Base-by-base conservation (phyloP, 1,140 invertebrate species). In the Halyomorpha halys region DNA sequence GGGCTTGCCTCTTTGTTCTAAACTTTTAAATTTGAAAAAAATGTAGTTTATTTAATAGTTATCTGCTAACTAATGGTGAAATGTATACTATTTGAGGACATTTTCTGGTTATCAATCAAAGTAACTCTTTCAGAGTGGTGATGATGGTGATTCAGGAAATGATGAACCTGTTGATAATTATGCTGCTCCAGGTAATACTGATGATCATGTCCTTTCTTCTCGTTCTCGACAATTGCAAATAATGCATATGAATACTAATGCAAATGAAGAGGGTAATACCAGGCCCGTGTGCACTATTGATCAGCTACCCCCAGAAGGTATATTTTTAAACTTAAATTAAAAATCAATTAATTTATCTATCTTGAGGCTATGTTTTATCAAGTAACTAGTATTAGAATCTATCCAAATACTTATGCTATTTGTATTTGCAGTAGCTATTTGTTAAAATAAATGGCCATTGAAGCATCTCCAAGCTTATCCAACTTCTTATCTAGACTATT, bases 81-180 rank as follows among this genome's bases (percentile, higher is more conserved):
- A 72, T 56, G 54, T 71, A 18, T 70, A 30, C 27, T 30, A 30
- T 30, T 30, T 30, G 3, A 30, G 27, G 27, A 30, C 27, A 4
- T 30, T 30, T 30, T 30, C 27, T 30, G 27, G 3, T 30, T 30
- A 30, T 30, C 27, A 39, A 39, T 13, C 13, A 11, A 39, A 39
- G 13, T 53, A 25, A 27, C 61, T 65, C 61, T 68, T 72, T 9
- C 68, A 92, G 82, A 89, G 93, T 77, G 89, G 86, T 19, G 91
- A 93, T 73, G 90, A 93, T 70, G 89, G 90, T 71, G 93, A 96
- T 73, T 94, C 90, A 0, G 92, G 92, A 4, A 96, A 93, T 73
- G 92, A 96, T 73, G 91, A 96, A 73, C 91, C 91, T n/a, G 86
- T 84, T 53, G 88, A 86, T 73, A 72, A 82, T 62, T 84, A 78